phyloP scores from a whole-genome alignment of 1,140 invertebrate species.

The Brachionus plicatilis region DNA sequence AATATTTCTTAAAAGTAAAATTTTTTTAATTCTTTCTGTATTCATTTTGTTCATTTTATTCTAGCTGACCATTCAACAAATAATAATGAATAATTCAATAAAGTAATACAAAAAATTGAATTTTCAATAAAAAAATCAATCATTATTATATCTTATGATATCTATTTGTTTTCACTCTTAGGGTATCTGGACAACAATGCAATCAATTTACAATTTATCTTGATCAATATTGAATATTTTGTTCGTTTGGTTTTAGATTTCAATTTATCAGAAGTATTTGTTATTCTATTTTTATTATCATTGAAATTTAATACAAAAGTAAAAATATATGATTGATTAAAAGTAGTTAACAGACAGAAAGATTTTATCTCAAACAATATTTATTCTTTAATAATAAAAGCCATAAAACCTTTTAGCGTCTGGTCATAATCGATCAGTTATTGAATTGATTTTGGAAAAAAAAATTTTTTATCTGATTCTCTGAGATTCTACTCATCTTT shows the following conservation, averaged over 20 bases:
- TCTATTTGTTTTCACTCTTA: no score
- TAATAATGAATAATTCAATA: no score
- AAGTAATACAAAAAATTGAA: no score
- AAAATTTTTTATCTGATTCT: background rate
- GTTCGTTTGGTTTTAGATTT: background rate
- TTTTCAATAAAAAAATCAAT: no score
- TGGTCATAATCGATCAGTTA: background rate
- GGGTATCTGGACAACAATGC: no score
- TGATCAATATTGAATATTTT: no score
- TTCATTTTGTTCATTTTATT: no score
- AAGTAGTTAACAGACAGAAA: background rate
- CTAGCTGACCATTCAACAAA: no score
- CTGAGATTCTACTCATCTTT: background rate
- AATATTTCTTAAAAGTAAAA: no score
- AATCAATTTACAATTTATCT: no score
- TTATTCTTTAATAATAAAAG: background rate
- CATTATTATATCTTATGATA: no score
- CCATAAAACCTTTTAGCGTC: background rate
- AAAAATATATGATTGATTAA: background rate
- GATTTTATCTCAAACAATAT: background rate
- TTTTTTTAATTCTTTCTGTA: no score
- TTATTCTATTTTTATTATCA: background rate
- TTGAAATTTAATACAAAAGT: background rate
- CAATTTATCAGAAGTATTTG: background rate
- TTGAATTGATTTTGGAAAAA: background rate